Evolutionary conservation across 2,888 invertebrate genomes (phyloP).

Genomic region (Camptogramma bilineatum): DNA sequence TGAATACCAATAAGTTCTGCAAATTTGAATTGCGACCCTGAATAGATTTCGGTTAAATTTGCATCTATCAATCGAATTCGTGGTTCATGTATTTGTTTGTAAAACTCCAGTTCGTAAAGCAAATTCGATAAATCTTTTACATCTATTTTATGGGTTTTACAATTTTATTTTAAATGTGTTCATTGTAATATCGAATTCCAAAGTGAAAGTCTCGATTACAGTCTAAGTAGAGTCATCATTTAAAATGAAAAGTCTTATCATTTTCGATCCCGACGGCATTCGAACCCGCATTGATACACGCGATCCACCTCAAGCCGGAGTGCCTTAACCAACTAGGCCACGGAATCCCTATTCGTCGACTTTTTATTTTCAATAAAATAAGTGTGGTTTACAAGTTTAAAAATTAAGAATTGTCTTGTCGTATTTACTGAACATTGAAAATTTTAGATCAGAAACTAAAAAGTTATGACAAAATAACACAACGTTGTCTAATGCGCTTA

Average conservation of each 20-base stretch:
- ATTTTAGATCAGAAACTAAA: too few species aligned
- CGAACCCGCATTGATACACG: too few species aligned
- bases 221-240: neutral
- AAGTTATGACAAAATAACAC: neutral
- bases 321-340: too few species aligned
- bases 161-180: too few species aligned
- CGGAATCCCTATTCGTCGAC: too few species aligned
- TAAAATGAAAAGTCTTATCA: neutral
- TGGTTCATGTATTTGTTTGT: neutral
- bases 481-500: conserved; percentile 19
- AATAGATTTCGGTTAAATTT: conserved; percentile 42
- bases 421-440: neutral
- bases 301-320: too few species aligned
- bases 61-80: conserved; percentile 34
- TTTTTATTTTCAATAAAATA: too few species aligned
- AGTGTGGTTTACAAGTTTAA: too few species aligned
- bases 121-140: neutral
- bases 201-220: too few species aligned
- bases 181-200: too few species aligned
- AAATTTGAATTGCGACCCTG: conserved; percentile 47
- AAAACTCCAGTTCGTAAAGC: neutral
- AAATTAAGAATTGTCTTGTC: too few species aligned
- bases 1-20: conserved; percentile 63
- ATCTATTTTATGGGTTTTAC: neutral
- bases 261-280: too few species aligned